Percentiles rank a stretch among this genome's conserved stretches.
Conservation (phyloP, 2,797 vertebrate genomes). For the Miichthys miiuy region DNA sequence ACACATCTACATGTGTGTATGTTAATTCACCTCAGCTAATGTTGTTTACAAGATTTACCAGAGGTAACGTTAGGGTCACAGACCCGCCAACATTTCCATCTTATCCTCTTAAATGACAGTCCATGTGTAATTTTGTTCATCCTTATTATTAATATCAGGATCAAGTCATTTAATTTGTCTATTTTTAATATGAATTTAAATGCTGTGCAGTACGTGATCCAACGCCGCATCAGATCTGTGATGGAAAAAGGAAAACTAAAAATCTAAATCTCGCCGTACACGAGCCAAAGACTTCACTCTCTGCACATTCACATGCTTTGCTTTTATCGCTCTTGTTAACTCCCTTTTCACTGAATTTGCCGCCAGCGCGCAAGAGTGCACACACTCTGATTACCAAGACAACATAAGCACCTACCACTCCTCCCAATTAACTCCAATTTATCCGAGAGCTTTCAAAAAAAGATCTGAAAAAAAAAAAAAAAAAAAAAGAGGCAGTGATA, state of each 20-base stretch:
- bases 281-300: background rate
- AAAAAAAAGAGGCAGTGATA: conserved; percentile 64
- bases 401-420: conserved; percentile 62
- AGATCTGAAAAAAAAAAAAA: conserved; percentile 65
- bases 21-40: conserved; percentile 80
- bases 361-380: conserved; percentile 28
- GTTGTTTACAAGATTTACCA: conserved; percentile 72
- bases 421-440: conserved; percentile 78
- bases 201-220: background rate
- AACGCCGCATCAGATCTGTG: conserved; percentile 6
- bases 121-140: conserved; percentile 36
- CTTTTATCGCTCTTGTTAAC: conserved; percentile 26
- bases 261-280: background rate
- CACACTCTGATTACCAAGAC: conserved; percentile 34
- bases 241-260: conserved; percentile 19
- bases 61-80: conserved; percentile 82
- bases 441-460: conserved; percentile 70
- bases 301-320: conserved; percentile 4
- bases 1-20: conserved; percentile 74
- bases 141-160: conserved; percentile 62
- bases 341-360: conserved; percentile 31
- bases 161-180: conserved; percentile 53
- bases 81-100: conserved; percentile 64
- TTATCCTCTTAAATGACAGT: conserved; percentile 61
- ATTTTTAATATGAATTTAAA: conserved; percentile 51